Evolutionary conservation across 2,888 invertebrate genomes (phyloP).

Genomic region (Blera fallax): DNA sequence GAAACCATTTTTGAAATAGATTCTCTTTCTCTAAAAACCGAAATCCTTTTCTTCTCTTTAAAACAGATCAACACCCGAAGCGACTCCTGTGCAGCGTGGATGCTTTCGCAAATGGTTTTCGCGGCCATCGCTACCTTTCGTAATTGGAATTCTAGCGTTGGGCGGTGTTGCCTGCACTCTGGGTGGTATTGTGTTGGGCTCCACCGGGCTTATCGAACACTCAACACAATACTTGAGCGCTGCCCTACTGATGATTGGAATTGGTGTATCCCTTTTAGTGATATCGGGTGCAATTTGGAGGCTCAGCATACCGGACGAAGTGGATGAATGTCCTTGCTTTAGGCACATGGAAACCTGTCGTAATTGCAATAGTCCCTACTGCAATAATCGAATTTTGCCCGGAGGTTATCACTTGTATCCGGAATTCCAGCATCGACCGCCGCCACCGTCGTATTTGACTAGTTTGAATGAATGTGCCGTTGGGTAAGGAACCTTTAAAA

Average conservation of each 20-base stretch:
- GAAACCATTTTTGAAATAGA: constrained; percentile 28
- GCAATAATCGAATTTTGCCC: constrained; percentile 90
- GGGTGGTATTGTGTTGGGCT: constrained; percentile 80
- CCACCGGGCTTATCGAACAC: constrained; percentile 80
- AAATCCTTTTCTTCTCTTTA: constrained; percentile 8
- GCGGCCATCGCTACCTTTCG: constrained; percentile 80
- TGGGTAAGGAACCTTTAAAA: constrained; percentile 80
- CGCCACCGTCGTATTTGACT: constrained; percentile 97
- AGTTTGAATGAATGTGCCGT: constrained; percentile 97
- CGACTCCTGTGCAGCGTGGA: constrained; percentile 72
- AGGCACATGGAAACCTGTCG: constrained; percentile 83
- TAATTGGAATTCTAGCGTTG: constrained; percentile 80
- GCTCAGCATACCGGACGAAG: constrained; percentile 90
- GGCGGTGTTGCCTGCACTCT: constrained; percentile 81
- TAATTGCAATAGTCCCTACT: constrained; percentile 85
- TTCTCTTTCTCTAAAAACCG: background rate
- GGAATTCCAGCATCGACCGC: constrained; percentile 97
- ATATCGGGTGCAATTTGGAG: constrained; percentile 98
- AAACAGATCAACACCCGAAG: constrained; percentile 51
- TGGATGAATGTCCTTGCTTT: constrained; percentile 87
- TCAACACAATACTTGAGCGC: constrained; percentile 81
- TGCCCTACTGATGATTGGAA: constrained; percentile 82
- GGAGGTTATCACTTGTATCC: constrained; percentile 95
- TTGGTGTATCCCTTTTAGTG: constrained; percentile 95
- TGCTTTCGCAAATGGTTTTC: constrained; percentile 79